Evolutionary conservation across 2,797 vertebrate species (phyloP).

Genomic region (Danio aesculapii): DNA sequence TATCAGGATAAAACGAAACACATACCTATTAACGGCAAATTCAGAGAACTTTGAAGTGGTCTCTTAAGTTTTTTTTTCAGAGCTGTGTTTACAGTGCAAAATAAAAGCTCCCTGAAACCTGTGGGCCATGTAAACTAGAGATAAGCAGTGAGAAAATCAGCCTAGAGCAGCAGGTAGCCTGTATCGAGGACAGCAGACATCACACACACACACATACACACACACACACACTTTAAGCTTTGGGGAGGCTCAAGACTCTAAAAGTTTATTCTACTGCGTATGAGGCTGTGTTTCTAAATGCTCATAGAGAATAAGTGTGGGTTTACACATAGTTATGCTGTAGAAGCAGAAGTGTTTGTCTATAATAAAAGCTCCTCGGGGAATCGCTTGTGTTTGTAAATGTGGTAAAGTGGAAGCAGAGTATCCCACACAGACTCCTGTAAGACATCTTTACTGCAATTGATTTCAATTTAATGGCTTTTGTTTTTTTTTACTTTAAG

Average conservation of each 20-base stretch:
- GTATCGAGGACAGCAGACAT: slow-evolving; percentile 52
- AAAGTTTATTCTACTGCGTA: slow-evolving; percentile 21
- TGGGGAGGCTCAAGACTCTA: neutral
- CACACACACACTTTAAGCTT: slow-evolving; percentile 20
- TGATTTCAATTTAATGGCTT: slow-evolving; percentile 19
- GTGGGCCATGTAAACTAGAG: slow-evolving; percentile 42
- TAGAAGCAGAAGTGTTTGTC: slow-evolving; percentile 24
- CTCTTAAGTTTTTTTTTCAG: neutral
- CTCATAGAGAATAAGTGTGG: neutral
- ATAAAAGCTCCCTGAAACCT: slow-evolving; percentile 47
- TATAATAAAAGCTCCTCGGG: slow-evolving; percentile 35
- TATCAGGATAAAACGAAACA: too few relatives aligned
- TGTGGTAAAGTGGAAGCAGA: slow-evolving; percentile 9
- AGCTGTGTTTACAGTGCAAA: neutral
- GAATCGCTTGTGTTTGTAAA: slow-evolving; percentile 34
- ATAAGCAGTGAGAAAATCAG: slow-evolving; percentile 53
- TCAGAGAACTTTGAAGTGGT: too few relatives aligned
- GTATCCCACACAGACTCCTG: neutral
- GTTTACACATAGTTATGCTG: slow-evolving; percentile 19
- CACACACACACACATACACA: slow-evolving; percentile 32
- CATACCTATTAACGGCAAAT: too few relatives aligned
- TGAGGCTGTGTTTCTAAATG: slow-evolving; percentile 14
- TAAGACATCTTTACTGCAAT: slow-evolving; percentile 7
- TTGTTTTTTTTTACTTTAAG: neutral
- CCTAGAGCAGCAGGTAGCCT: slow-evolving; percentile 55